Evolutionary conservation across 2,113 vertebrate species (phyloP), one percentile per base, ranked within the genome.

Genomic region (Rhipidura dahli): DNA sequence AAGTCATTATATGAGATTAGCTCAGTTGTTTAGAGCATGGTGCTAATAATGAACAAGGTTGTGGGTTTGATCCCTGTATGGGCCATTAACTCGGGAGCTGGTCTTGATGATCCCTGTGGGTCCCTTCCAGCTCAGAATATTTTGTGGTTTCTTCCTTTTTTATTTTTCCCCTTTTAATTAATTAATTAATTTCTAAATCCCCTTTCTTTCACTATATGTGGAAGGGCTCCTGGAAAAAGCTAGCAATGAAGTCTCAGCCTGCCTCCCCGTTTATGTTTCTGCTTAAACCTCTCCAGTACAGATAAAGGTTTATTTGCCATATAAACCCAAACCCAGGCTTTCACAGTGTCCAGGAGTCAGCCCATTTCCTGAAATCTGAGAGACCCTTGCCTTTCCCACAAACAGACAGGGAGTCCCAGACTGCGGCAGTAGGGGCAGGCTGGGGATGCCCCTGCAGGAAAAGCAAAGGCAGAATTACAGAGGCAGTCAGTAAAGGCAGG

Each of bases 401-500:
- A 6, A 39, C 9, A 42, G 2, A 1, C 10, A 27, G 39, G 23
- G 51, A 42, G 30, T 26, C 30, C 54, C 59, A 31, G 72, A 30
- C 39, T 22, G 3, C 0, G 6, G 56, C 42, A 53, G 42, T 0
- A 40, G n/a, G 3, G n/a, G 6, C 30, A 50, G n/a, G 18, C 0
- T 57, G 26, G 24, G 19, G 9, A 26, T 39, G 26, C 3, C 31
- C 11, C 57, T n/a, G 40, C 33, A 60, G 53, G 45, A 72, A 56
- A 8, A 39, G 3, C 53, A 35, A 21, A 77, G 33, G 82, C 3
- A 6, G 53, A 73, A 24, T 66, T 31, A 14, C 61, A 7, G 44
- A 59, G 39, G 28, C 9, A 3, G 20, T 51, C 11, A 21, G 27
- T 2, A 18, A 56, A 56, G 33, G 39, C 30, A 61, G 50, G 31